Conservation (phyloP, 2,888 invertebrate genomes). For the Tillus elongatus region DNA sequence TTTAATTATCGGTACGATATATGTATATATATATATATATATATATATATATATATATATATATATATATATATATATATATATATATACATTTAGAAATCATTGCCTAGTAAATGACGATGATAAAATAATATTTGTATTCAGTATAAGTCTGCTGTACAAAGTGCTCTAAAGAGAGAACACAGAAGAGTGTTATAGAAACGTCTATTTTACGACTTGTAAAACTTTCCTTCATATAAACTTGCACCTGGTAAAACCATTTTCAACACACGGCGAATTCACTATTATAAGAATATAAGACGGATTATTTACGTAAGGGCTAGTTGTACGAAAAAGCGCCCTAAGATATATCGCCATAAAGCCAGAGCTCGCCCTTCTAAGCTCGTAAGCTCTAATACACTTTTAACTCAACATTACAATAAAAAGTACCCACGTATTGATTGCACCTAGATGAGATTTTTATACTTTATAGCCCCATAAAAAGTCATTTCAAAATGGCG, state of each 20-base stretch:
- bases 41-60: too few relatives aligned
- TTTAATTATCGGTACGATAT: too few relatives aligned
- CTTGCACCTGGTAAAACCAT: conserved; percentile 27
- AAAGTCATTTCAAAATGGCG: conserved; percentile 38
- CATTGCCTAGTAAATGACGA: too few relatives aligned
- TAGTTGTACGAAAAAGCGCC: conserved; percentile 20
- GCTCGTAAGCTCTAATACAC: conserved; percentile 28
- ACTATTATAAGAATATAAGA: conserved; percentile 31
- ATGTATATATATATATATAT: too few relatives aligned
- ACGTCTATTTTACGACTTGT: not conserved
- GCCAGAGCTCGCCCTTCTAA: conserved; percentile 19
- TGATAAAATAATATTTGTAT: too few relatives aligned
- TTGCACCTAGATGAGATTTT: conserved; percentile 36
- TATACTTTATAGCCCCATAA: conserved; percentile 36
- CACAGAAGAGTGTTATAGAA: too few relatives aligned
- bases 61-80: too few relatives aligned
- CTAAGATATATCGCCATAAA: conserved; percentile 23
- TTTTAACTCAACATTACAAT: conserved; percentile 35
- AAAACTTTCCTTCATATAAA: conserved; percentile 3
- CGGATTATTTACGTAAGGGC: conserved; percentile 30
- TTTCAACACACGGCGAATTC: conserved; percentile 30
- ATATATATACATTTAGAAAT: too few relatives aligned
- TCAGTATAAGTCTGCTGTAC: too few relatives aligned
- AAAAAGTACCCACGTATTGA: conserved; percentile 34
- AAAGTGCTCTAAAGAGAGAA: too few relatives aligned